Percentiles rank a stretch among this genome's conserved stretches.
These are phyloP conservation scores for Myoxocephalus aenaeus DNA, from an alignment of 2,797 vertebrate genomes.

Conservation along the genomic window DNA sequence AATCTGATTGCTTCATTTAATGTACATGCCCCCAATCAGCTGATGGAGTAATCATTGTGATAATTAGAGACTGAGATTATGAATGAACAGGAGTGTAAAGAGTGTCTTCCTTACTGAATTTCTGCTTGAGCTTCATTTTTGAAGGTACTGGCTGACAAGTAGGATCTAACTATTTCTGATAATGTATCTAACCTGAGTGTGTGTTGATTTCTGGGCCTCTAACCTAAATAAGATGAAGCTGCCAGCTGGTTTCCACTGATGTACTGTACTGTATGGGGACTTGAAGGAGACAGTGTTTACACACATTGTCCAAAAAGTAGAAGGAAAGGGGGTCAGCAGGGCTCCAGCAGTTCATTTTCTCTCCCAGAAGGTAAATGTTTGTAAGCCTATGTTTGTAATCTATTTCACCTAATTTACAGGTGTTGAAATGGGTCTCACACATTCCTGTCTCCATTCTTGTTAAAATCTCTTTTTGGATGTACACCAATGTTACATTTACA, in stretches of 20 bases:
- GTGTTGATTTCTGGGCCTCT: not conserved
- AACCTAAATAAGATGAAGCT: not conserved
- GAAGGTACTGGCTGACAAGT: not conserved
- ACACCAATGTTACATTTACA: too few species aligned
- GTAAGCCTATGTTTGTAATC: not conserved
- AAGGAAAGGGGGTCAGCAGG: too few species aligned
- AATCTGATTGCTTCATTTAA: too few species aligned
- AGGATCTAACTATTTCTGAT: not conserved
- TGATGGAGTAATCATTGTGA: too few species aligned
- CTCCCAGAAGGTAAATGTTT: not conserved
- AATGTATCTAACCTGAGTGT: not conserved
- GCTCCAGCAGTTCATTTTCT: not conserved
- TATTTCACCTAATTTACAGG: not conserved
- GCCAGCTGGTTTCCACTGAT: not conserved
- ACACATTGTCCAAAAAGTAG: not conserved
- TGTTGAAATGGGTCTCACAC: not conserved
- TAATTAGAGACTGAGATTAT: too few species aligned
- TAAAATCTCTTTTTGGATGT: too few species aligned
- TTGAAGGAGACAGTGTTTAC: not conserved
- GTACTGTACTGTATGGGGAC: not conserved
- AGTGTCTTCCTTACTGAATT: too few species aligned
- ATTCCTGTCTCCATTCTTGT: not conserved
- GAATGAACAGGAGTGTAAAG: too few species aligned
- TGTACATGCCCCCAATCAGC: too few species aligned
- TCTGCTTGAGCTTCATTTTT: not conserved